Evolutionary conservation across 2,888 invertebrate genomes (phyloP).

Genomic region (Nephrotoma flavescens): DNA sequence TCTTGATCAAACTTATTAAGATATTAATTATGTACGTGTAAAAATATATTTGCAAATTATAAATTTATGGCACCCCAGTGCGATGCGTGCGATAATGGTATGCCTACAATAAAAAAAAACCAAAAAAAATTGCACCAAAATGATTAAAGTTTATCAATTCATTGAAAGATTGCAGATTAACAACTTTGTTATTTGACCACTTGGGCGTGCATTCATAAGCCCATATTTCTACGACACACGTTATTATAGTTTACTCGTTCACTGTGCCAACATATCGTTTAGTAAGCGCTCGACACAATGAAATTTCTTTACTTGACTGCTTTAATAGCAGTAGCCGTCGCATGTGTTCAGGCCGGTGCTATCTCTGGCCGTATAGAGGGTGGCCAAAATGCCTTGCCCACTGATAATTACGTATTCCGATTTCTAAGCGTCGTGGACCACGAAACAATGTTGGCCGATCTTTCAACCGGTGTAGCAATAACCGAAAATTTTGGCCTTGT

Average conservation of each 20-base stretch:
- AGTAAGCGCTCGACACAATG: background rate
- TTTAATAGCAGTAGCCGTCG: background rate
- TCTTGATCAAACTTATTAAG: background rate
- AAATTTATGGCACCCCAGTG: background rate
- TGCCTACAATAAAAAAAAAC: background rate
- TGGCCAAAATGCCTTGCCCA: background rate
- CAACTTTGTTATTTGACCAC: background rate
- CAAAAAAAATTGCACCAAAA: background rate
- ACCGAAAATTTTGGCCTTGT: background rate
- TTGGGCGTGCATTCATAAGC: background rate
- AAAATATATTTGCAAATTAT: background rate
- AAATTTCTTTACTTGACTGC: background rate
- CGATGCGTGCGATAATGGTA: background rate
- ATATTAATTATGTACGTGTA: background rate
- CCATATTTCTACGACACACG: background rate
- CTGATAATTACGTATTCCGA: background rate
- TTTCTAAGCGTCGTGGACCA: background rate
- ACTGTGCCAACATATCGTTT: background rate
- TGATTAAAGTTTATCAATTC: background rate
- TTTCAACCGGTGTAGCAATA: background rate
- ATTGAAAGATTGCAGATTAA: background rate
- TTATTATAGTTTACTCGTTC: background rate
- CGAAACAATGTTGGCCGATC: background rate
- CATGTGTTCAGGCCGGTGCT: background rate
- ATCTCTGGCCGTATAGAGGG: background rate